Percentiles rank a stretch among this genome's conserved stretches.
phyloP scores from a whole-genome alignment of 1,140 invertebrate genomes.

The Steinernema feltiae region DNA sequence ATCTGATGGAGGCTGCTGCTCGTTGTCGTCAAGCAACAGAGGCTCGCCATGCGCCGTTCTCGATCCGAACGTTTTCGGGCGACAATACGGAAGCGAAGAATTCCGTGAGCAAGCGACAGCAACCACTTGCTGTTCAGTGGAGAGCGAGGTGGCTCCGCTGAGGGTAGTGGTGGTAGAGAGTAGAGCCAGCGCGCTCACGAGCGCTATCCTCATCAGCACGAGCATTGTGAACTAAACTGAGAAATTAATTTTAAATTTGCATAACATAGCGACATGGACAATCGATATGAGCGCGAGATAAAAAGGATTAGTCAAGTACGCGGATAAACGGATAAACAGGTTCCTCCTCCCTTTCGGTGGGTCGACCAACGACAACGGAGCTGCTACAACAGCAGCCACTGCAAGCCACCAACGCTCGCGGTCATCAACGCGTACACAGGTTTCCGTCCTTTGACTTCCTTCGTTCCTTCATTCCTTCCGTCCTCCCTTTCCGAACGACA shows the following conservation, averaged over 20 bases:
- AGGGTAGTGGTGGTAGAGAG: background rate
- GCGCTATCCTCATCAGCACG: background rate
- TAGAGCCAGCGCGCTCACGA: too few relatives aligned
- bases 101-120: conserved; percentile 13
- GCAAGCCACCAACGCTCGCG: background rate
- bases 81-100: conserved; percentile 17
- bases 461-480: too few relatives aligned
- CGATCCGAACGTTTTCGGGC: conserved; percentile 7
- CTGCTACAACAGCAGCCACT: background rate
- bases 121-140: background rate
- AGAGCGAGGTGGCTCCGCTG: background rate
- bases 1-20: conserved; percentile 12
- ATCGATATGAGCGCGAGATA: conserved; percentile 4
- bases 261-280: background rate
- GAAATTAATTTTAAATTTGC: background rate
- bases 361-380: background rate
- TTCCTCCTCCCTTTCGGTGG: conserved; percentile 7
- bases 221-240: too few relatives aligned
- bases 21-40: conserved; percentile 8
- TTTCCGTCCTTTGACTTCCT: background rate
- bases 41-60: background rate
- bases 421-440: background rate
- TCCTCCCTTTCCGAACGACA: background rate
- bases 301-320: conserved; percentile 15
- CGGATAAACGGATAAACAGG: conserved; percentile 10